These are phyloP conservation scores for Tetrax tetrax DNA, from an alignment of 2,113 vertebrate genomes.

Conservation along the genomic window DNA sequence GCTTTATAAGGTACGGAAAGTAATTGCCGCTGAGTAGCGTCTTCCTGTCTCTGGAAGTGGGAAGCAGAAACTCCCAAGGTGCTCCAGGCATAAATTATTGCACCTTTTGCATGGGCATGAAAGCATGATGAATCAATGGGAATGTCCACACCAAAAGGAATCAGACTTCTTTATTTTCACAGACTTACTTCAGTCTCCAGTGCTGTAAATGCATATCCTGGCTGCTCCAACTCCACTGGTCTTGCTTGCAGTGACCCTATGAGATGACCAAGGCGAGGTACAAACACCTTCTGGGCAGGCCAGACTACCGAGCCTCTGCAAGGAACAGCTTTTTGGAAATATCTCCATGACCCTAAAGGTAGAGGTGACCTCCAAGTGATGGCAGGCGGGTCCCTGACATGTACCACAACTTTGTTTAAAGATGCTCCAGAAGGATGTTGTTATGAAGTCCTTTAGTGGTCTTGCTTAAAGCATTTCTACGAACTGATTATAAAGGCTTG, in stretches of 20 bases:
- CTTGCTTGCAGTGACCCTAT: neutral
- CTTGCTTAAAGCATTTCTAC: neutral
- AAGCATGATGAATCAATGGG: neutral
- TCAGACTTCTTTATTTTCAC: neutral
- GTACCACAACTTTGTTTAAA: neutral
- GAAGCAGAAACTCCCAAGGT: neutral
- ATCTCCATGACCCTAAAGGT: neutral
- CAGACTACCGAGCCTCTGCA: neutral
- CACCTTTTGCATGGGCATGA: neutral
- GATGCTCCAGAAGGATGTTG: neutral
- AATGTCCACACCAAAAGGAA: neutral
- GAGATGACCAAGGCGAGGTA: neutral
- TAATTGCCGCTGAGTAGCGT: neutral
- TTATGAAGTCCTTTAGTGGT: neutral
- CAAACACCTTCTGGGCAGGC: neutral
- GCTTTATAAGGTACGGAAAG: neutral
- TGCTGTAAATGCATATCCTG: neutral
- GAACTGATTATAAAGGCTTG: neutral
- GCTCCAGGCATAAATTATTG: neutral
- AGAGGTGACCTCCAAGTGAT: neutral
- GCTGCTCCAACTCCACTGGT: neutral
- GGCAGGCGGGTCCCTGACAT: neutral
- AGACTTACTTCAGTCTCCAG: neutral
- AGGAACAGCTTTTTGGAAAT: neutral
- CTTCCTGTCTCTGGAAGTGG: neutral